phyloP scores from a whole-genome alignment of 2,888 invertebrate genomes.

The Drosophila mulleri region DNA sequence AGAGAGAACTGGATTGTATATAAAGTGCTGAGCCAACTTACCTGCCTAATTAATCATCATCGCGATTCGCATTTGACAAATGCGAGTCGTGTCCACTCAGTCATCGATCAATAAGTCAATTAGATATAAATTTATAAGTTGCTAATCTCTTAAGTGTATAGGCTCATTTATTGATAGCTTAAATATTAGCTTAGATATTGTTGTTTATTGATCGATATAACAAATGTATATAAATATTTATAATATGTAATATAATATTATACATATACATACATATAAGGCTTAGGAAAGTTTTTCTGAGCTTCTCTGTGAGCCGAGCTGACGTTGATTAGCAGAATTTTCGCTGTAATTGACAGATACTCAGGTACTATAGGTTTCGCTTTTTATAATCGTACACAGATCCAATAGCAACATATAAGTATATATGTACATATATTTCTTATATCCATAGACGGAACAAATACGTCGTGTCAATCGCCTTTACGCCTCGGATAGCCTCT shows the following conservation, averaged over 20 bases:
- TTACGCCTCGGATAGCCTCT: conserved; percentile 97
- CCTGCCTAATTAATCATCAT: conserved; percentile 25
- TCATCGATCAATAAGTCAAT: conserved; percentile 53
- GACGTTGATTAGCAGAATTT: neutral
- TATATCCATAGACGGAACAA: conserved; percentile 92
- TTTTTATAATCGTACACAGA: neutral
- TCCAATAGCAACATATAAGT: neutral
- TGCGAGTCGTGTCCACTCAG: conserved; percentile 11
- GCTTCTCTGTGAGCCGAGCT: neutral
- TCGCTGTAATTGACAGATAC: conserved; percentile 1
- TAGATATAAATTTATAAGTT: conserved; percentile 42
- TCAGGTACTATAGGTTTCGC: neutral
- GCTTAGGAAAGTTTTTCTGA: neutral
- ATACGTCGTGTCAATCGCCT: conserved; percentile 95
- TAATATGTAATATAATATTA: neutral
- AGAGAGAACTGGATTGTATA: neutral
- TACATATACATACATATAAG: neutral
- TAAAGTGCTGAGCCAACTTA: conserved; percentile 3
- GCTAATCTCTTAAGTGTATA: conserved; percentile 24
- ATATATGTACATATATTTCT: neutral
- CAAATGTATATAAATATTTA: neutral
- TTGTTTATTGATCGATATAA: neutral
- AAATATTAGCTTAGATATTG: conserved; percentile 4
- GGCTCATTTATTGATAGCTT: neutral
- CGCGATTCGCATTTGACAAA: conserved; percentile 9